Evolutionary conservation across 2,888 invertebrate species (phyloP).

Genomic region (Malachius bipustulatus): DNA sequence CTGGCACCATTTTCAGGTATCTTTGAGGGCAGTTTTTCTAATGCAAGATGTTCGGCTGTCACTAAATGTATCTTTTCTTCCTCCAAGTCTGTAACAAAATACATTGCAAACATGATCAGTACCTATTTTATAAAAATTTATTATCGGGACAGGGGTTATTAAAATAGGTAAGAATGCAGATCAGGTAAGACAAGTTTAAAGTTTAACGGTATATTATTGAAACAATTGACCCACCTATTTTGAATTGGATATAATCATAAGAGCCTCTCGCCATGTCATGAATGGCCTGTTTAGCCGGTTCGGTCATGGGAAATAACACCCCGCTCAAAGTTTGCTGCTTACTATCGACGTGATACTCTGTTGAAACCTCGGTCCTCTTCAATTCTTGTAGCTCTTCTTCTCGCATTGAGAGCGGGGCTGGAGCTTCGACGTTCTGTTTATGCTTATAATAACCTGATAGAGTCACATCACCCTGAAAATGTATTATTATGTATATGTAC

Average conservation of each 20-base stretch:
- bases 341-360: conserved; percentile 69
- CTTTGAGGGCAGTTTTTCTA: conserved; percentile 59
- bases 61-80: conserved; percentile 82
- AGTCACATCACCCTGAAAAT: conserved; percentile 66
- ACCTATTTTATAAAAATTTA: background rate
- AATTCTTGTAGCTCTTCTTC: conserved; percentile 78
- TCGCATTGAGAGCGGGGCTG: conserved; percentile 79
- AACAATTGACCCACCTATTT: conserved; percentile 52
- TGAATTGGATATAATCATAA: conserved; percentile 82
- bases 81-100: conserved; percentile 51
- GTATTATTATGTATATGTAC: too few species aligned
- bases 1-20: conserved; percentile 78
- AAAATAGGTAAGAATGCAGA: background rate
- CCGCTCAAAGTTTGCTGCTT: conserved; percentile 85
- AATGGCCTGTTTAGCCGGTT: conserved; percentile 66
- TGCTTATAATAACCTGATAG: conserved; percentile 73
- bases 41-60: conserved; percentile 53
- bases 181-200: background rate
- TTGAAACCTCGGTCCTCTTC: conserved; percentile 53
- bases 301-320: conserved; percentile 78
- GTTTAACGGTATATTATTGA: conserved; percentile 3
- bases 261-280: conserved; percentile 58
- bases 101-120: too few species aligned
- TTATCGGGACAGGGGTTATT: background rate
- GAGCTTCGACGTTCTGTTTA: conserved; percentile 62